Percentiles rank a stretch among this genome's conserved stretches.
Conservation (phyloP, 2,113 vertebrate genomes). For the Hippocampus mohnikei region DNA sequence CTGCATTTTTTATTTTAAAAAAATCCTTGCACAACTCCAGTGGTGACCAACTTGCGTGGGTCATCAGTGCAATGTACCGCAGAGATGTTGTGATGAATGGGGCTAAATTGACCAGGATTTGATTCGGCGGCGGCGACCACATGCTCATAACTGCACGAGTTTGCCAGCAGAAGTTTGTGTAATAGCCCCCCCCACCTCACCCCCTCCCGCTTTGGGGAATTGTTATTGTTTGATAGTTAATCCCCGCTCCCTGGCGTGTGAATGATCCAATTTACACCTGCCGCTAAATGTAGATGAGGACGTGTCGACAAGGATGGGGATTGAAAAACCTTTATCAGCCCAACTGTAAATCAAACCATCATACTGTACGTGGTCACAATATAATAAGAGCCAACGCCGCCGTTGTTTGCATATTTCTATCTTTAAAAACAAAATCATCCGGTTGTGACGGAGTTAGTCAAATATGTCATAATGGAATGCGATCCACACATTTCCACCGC, state of each 20-base stretch:
- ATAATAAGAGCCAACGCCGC: neutral
- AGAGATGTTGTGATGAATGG: conserved; percentile 66
- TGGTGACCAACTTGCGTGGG: conserved; percentile 67
- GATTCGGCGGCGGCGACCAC: conserved; percentile 54
- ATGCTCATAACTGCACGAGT: conserved; percentile 62
- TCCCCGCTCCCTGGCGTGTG: conserved; percentile 61
- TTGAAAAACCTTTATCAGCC: neutral
- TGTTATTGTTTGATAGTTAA: conserved; percentile 66
- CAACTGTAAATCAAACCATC: neutral
- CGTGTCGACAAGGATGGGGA: conserved; percentile 34
- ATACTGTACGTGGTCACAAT: neutral
- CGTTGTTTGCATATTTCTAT: neutral
- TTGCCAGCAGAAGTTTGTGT: conserved; percentile 60
- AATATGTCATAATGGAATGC: neutral
- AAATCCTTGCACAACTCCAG: conserved; percentile 45
- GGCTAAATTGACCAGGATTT: conserved; percentile 64
- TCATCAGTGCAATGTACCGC: conserved; percentile 61
- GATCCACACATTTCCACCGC: neutral
- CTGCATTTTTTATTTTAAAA: conserved; percentile 59
- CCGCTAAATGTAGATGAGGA: conserved; percentile 55
- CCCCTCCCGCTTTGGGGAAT: conserved; percentile 47
- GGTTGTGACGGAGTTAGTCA: neutral
- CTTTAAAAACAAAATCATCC: neutral
- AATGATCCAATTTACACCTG: conserved; percentile 69
- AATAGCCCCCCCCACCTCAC: conserved; percentile 40